Conservation (phyloP, 64 coral and sea anemone species). For the Platygyra sinensis region DNA sequence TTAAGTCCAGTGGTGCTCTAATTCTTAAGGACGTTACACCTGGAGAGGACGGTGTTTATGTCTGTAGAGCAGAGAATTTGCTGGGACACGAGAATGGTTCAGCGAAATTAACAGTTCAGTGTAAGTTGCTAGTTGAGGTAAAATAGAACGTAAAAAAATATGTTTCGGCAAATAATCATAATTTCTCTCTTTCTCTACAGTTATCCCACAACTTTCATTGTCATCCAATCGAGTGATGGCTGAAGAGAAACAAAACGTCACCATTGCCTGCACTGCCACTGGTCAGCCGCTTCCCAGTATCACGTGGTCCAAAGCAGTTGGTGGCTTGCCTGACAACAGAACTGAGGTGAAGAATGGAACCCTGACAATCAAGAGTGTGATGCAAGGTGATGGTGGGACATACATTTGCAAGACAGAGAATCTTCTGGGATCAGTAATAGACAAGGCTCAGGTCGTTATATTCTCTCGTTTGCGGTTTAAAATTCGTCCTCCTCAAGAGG, state of each 20-base stretch:
- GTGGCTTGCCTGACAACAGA: neutral
- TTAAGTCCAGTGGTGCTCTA: slow-evolving; percentile 24
- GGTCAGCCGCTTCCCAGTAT: neutral
- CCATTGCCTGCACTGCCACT: neutral
- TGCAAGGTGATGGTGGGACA: neutral
- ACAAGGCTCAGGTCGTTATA: neutral
- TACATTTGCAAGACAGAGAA: neutral
- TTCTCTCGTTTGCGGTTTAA: neutral
- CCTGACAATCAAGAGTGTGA: neutral
- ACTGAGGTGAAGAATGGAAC: neutral
- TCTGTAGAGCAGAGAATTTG: slow-evolving; percentile 37
- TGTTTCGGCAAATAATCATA: too few relatives aligned
- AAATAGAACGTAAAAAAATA: too few relatives aligned
- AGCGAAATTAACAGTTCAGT: slow-evolving; percentile 10
- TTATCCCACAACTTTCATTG: neutral
- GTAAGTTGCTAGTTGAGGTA: too few relatives aligned
- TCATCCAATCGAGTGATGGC: neutral
- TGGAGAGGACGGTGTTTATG: slow-evolving; percentile 41
- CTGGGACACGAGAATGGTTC: neutral
- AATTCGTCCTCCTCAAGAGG: neutral
- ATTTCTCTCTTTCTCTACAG: neutral
- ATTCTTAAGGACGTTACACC: slow-evolving; percentile 6
- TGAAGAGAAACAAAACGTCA: neutral
- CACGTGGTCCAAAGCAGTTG: neutral
- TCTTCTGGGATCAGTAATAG: neutral